phyloP scores from a whole-genome alignment of 2,888 invertebrate species.

The Galerucella nymphaeae region DNA sequence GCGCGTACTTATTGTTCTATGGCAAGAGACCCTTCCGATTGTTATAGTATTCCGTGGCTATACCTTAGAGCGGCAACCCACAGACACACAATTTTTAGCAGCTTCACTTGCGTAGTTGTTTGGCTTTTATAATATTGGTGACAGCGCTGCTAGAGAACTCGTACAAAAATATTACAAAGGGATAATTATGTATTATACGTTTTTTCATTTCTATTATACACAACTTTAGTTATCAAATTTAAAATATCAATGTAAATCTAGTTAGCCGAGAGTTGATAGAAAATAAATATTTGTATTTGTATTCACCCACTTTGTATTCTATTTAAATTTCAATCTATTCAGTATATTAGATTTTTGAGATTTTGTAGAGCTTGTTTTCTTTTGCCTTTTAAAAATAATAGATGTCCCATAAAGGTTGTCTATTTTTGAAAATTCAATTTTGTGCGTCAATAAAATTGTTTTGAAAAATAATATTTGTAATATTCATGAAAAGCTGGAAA shows the following conservation, averaged over 20 bases:
- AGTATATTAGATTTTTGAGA: constrained; percentile 2
- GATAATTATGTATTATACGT: too few species aligned
- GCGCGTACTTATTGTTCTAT: too few species aligned
- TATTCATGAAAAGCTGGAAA: not conserved
- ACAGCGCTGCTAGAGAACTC: too few species aligned
- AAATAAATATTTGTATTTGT: not conserved
- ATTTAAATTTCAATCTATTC: not conserved
- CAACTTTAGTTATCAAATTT: not conserved
- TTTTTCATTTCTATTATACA: not conserved
- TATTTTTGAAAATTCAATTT: constrained; percentile 1
- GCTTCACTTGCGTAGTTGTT: too few species aligned
- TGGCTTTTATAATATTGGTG: too few species aligned
- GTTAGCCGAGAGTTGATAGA: not conserved
- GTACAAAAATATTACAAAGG: too few species aligned
- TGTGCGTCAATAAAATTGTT: not conserved
- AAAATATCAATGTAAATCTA: not conserved
- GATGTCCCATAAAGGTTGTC: not conserved
- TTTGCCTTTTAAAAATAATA: not conserved
- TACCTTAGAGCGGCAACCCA: too few species aligned
- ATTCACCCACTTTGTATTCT: not conserved
- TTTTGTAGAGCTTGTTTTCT: not conserved
- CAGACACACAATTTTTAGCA: too few species aligned
- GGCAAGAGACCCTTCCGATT: too few species aligned
- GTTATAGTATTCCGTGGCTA: too few species aligned
- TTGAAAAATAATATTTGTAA: not conserved